phyloP scores from a whole-genome alignment of 2,113 vertebrate genomes.

The Phylloscopus whistleri region DNA sequence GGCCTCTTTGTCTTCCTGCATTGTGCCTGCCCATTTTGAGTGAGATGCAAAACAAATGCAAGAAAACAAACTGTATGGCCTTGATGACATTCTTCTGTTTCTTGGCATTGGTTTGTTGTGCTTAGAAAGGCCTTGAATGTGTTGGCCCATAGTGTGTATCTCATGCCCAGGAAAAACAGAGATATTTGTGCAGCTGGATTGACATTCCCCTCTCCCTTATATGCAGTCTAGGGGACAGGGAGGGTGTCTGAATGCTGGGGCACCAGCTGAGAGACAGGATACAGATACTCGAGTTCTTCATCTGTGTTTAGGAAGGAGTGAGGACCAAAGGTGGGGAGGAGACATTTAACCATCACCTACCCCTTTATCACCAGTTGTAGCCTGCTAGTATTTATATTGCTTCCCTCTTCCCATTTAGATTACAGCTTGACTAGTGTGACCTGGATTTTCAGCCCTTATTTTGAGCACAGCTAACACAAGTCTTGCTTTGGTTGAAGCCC shows the following conservation, averaged over 20 bases:
- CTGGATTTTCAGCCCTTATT: neutral
- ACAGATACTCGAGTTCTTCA: neutral
- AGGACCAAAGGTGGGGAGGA: neutral
- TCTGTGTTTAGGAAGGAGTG: neutral
- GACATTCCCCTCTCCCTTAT: neutral
- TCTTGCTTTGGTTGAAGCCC: neutral
- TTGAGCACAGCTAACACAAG: neutral
- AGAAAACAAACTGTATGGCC: neutral
- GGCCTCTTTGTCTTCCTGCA: neutral
- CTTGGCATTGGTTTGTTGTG: neutral
- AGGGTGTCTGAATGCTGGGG: neutral
- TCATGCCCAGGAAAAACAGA: neutral
- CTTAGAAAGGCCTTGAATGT: neutral
- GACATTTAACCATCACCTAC: neutral
- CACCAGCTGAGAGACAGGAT: neutral
- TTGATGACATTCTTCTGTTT: neutral
- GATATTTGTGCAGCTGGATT: neutral
- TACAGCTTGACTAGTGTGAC: neutral
- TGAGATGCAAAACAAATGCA: neutral
- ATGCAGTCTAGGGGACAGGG: neutral
- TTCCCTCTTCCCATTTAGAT: neutral
- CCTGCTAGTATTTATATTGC: neutral
- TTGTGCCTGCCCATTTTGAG: neutral
- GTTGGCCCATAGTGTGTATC: neutral
- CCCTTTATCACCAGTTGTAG: neutral